Base-by-base conservation (phyloP, 1,140 invertebrate species). In the Holcopasites calliopsidis region DNA sequence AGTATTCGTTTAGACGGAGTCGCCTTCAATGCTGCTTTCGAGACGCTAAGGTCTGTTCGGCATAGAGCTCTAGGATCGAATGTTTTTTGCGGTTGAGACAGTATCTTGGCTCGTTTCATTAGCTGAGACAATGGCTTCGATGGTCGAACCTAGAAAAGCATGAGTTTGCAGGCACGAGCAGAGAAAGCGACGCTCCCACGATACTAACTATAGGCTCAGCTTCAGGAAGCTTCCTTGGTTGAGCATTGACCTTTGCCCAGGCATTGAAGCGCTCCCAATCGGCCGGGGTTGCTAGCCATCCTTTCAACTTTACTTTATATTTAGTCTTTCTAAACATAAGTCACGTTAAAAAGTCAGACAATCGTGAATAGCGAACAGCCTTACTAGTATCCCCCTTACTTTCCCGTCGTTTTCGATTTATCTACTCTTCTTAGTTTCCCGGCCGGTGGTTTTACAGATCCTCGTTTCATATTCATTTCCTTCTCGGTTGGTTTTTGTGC, bases 181-280 rank as follows among this genome's bases (percentile, higher is more conserved):
- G n/a, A n/a, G n/a, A n/a, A n/a, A n/a, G n/a, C n/a, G n/a, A n/a
- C n/a, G n/a, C n/a, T n/a, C n/a, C n/a, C n/a, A n/a, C n/a, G n/a
- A n/a, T 58, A 79, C 70, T 52, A 54, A 85, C 86, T 23, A 86
- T 72, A 1, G 82, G 74, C 38, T 79, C 72, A 0, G 78, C 80
- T 52, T 80, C 72, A 0, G 73, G 79, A 35, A 76, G 38, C 40
- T 84, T 82, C 64, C 57, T 78, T 1, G 87, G 87, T 31, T 44
- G 16, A 1, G 85, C 85, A 21, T 85, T 87, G 2, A 73, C 26
- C 28, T 76, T 60, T 0, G 76, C 85, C 87, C 87, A 88, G 23
- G 71, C 76, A 44, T 87, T 40, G 50, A 88, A 88, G 66, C 69
- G 64, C 0, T 65, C 74, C 87, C 87, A 88, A 57, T 87, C 86